Conservation (phyloP, 2,888 invertebrate species). For the Imbricaverruca yamaguchii region DNA sequence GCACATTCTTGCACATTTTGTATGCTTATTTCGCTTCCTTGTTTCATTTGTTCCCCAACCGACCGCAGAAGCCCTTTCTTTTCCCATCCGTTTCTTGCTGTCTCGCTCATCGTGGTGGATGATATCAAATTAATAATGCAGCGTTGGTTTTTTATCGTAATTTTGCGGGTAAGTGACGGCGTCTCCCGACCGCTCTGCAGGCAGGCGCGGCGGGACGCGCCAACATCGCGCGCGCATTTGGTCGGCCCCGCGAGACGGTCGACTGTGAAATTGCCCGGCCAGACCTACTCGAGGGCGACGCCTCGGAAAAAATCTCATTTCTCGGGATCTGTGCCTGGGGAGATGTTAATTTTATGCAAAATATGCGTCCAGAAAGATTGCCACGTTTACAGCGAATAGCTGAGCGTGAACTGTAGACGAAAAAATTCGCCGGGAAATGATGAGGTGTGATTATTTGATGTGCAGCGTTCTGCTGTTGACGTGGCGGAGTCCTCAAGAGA, state of each 20-base stretch:
- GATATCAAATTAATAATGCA: constrained; percentile 9
- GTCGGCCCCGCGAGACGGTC: not conserved
- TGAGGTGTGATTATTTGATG: not conserved
- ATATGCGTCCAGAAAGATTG: constrained; percentile 18
- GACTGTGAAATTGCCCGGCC: not conserved
- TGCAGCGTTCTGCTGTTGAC: not conserved
- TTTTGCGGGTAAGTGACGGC: constrained; percentile 5
- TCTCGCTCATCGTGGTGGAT: not conserved
- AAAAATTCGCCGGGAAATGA: not conserved
- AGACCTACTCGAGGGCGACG: not conserved
- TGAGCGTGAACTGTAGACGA: not conserved
- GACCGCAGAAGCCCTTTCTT: not conserved
- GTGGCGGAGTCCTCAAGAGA: not conserved
- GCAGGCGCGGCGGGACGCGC: not conserved
- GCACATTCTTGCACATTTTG: not conserved
- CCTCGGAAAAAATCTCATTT: constrained; percentile 14
- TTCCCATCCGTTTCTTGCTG: not conserved
- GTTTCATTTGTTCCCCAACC: not conserved
- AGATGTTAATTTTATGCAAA: constrained; percentile 12
- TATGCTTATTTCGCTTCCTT: not conserved
- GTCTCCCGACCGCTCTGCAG: not conserved
- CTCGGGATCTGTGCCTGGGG: not conserved
- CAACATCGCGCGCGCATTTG: not conserved
- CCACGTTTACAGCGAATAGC: not conserved
- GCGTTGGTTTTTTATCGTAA: constrained; percentile 16